A percentile compares a stretch with the other conserved stretches of the same genome.
These are phyloP conservation scores for Ommatoiulus sabulosus DNA, from an alignment of 2,888 invertebrate genomes.

Conservation along the genomic window DNA sequence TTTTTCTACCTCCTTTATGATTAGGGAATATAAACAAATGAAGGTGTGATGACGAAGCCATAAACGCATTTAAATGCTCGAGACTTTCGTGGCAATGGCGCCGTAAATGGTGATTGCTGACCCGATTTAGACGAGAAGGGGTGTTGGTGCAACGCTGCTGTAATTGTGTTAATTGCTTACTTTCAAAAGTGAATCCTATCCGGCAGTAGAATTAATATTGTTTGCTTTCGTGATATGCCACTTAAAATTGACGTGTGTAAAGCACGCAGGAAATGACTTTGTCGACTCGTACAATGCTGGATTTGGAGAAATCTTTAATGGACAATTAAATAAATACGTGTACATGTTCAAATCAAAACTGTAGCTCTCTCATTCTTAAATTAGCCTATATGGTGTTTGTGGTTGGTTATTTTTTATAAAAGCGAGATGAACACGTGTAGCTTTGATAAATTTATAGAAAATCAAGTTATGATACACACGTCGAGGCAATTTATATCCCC, in stretches of 20 bases:
- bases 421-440: no score
- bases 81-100: neutral
- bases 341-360: no score
- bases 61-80: neutral
- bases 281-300: neutral
- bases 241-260: neutral
- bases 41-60: constrained; percentile 16
- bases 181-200: neutral
- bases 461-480: no score
- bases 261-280: neutral
- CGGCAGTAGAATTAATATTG: neutral
- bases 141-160: constrained; percentile 1
- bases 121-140: neutral
- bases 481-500: no score
- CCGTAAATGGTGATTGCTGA: neutral
- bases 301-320: no score
- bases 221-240: constrained; percentile 25
- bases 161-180: neutral
- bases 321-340: no score
- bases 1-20: neutral
- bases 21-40: neutral
- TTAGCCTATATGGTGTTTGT: no score
- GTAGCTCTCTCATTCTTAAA: no score
- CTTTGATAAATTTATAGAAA: no score
- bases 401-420: no score